phyloP scores from a whole-genome alignment of 2,113 vertebrate species.

The Hiodon alosoides region DNA sequence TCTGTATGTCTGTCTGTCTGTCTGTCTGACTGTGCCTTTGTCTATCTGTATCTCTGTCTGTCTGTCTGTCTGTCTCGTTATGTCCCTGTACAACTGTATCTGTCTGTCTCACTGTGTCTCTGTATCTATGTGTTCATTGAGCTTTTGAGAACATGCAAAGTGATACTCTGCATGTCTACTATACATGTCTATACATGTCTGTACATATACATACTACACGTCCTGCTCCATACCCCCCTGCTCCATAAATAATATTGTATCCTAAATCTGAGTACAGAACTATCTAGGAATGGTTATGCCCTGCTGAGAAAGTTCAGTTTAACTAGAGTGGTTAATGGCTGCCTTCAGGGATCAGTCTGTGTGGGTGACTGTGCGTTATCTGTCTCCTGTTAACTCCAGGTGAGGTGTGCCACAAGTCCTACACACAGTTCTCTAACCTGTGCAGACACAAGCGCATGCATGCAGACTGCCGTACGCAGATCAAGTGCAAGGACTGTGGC shows the following conservation, averaged over 20 bases:
- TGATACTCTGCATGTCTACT: conserved; percentile 63
- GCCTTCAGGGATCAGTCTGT: conserved; percentile 28
- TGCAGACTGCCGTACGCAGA: conserved; percentile 98
- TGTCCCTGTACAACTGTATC: conserved; percentile 18
- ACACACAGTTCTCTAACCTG: conserved; percentile 99
- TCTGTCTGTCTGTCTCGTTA: conserved; percentile 19
- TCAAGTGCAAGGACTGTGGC: conserved; percentile 98
- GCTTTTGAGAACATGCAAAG: neutral
- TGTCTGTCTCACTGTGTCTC: conserved; percentile 21
- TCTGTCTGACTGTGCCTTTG: conserved; percentile 77
- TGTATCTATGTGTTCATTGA: conserved; percentile 19
- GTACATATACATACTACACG: too few species aligned
- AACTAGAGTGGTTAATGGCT: conserved; percentile 27
- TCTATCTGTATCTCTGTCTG: conserved; percentile 51
- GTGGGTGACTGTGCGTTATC: conserved; percentile 21
- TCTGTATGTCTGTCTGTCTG: conserved; percentile 76
- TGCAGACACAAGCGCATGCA: conserved; percentile 99
- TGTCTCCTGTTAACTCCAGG: conserved; percentile 69
- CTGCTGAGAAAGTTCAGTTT: neutral
- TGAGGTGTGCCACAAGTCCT: conserved; percentile 99
- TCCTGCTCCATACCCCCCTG: too few species aligned
- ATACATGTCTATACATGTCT: too few species aligned
- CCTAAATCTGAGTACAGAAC: too few species aligned
- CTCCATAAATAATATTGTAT: too few species aligned
- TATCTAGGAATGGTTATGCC: neutral